phyloP scores from a whole-genome alignment of 2,797 vertebrate species.

The Sebastes paucispinis region DNA sequence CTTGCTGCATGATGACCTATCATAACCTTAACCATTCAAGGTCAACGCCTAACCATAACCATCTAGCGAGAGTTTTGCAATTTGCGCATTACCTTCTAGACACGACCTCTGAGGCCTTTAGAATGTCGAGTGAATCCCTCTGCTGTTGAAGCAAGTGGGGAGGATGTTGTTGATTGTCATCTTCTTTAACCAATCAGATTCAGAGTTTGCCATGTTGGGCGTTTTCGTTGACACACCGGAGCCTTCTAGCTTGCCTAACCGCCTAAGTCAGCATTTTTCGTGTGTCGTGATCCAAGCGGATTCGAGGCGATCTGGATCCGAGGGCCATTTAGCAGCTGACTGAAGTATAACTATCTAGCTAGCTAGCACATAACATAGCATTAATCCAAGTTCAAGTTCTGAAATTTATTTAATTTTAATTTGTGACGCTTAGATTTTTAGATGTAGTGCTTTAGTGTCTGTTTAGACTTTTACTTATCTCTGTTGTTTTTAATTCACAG shows the following conservation, averaged over 20 bases:
- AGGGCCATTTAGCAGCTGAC: background rate
- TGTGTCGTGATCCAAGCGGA: accelerated
- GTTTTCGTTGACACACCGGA: background rate
- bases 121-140: background rate
- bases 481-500: background rate
- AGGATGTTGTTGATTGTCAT: background rate
- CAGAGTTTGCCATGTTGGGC: accelerated
- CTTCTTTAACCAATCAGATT: background rate
- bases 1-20: too few species aligned
- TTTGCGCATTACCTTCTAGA: too few species aligned
- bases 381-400: background rate
- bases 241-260: background rate
- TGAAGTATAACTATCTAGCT: background rate
- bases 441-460: background rate
- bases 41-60: too few species aligned
- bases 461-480: background rate
- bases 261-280: background rate
- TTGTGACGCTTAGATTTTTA: too few species aligned
- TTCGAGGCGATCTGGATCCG: accelerated
- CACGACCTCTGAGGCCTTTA: background rate
- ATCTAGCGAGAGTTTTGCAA: too few species aligned
- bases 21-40: too few species aligned
- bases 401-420: background rate
- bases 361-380: background rate
- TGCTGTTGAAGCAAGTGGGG: background rate